These are phyloP conservation scores for Macquaria australasica DNA, from an alignment of 2,113 vertebrate species.

Conservation along the genomic window DNA sequence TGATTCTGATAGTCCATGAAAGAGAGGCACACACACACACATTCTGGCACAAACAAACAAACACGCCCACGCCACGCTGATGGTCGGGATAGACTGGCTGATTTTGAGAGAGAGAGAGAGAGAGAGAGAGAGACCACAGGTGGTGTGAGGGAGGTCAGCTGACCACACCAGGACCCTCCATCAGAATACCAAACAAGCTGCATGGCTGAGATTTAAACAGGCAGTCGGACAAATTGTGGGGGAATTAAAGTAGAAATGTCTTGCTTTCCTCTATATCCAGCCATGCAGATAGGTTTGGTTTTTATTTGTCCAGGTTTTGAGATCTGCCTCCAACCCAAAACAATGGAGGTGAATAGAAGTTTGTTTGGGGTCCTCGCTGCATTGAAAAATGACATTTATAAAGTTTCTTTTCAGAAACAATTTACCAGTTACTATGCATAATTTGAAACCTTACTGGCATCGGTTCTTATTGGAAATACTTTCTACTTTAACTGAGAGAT, in stretches of 20 bases:
- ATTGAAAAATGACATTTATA: too few species aligned
- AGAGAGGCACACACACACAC: conserved; percentile 36
- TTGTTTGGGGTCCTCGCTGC: too few species aligned
- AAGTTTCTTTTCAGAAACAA: too few species aligned
- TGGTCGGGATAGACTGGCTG: conserved; percentile 60
- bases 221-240: too few species aligned
- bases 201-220: neutral
- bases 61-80: conserved; percentile 57
- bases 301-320: too few species aligned
- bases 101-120: conserved; percentile 22
- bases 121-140: conserved; percentile 41
- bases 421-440: too few species aligned
- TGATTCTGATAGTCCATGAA: conserved; percentile 72
- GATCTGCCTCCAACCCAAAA: too few species aligned
- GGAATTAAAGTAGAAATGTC: neutral
- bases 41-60: conserved; percentile 62
- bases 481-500: too few species aligned
- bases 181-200: conserved; percentile 57
- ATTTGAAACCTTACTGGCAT: too few species aligned
- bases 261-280: neutral
- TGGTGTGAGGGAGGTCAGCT: conserved; percentile 39
- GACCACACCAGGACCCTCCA: neutral
- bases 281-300: too few species aligned
- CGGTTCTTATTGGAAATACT: too few species aligned
- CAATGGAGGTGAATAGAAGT: too few species aligned